Percentiles rank a stretch among this genome's conserved stretches.
phyloP scores from a whole-genome alignment of 2,113 vertebrate species.

The Neopipo cinnamomea region DNA sequence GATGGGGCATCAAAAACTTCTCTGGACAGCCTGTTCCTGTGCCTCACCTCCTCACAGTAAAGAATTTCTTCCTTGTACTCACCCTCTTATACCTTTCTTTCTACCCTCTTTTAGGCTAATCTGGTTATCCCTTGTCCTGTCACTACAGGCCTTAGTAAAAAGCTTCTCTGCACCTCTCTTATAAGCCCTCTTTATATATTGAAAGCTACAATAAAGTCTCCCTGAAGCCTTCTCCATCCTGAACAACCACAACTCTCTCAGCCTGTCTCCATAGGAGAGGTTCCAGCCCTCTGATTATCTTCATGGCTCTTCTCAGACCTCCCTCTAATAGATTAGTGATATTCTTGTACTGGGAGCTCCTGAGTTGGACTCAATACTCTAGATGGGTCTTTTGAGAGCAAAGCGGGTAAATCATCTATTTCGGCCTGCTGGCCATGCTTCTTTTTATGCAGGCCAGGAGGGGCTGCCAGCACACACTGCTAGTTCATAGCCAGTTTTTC shows the following conservation, averaged over 20 bases:
- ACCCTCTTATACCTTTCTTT: neutral
- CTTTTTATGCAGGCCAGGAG: neutral
- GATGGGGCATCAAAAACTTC: neutral
- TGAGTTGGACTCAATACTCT: neutral
- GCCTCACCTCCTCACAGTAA: neutral
- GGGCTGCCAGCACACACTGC: neutral
- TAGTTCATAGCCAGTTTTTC: neutral
- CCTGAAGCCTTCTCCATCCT: accelerated
- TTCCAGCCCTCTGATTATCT: neutral
- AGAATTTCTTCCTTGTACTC: neutral
- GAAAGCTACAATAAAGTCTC: accelerated
- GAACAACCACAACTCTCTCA: neutral
- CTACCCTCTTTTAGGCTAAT: neutral
- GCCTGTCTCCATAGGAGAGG: neutral
- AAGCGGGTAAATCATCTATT: accelerated
- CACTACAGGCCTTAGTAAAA: neutral
- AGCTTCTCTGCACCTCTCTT: neutral
- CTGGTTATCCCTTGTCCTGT: accelerated
- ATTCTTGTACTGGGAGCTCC: neutral
- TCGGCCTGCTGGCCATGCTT: accelerated
- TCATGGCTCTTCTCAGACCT: neutral
- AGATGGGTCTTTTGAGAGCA: neutral
- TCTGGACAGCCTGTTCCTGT: neutral
- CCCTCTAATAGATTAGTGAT: neutral
- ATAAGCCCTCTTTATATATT: neutral